A percentile compares a stretch with the other conserved stretches of the same genome.
These are phyloP conservation scores for Okapia johnstoni DNA, from an alignment of 2,113 vertebrate species.

Conservation along the genomic window DNA sequence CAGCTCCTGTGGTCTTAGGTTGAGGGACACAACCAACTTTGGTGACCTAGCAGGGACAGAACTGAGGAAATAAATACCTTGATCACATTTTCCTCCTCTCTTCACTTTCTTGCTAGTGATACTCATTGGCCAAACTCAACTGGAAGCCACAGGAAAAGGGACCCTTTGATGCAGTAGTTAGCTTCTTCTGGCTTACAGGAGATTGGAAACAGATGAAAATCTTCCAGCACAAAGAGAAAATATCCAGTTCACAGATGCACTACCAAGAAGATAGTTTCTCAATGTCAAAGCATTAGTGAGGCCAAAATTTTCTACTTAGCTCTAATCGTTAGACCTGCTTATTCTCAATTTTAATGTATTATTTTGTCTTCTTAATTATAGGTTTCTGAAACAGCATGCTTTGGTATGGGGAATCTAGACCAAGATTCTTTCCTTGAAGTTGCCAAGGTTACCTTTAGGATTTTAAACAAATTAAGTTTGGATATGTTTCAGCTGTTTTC, in stretches of 20 bases:
- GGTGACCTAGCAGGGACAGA: not conserved
- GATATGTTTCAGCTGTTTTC: not conserved
- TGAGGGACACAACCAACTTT: not conserved
- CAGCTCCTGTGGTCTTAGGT: not conserved
- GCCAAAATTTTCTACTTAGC: slow-evolving; percentile 11
- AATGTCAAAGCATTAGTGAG: not conserved
- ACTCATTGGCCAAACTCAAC: not conserved
- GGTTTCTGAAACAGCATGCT: not conserved
- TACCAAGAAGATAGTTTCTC: slow-evolving; percentile 36
- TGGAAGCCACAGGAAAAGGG: not conserved
- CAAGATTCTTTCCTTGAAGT: not conserved
- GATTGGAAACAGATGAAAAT: slow-evolving; percentile 48
- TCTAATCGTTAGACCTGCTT: not conserved
- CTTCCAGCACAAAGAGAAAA: slow-evolving; percentile 39
- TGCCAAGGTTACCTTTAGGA: not conserved
- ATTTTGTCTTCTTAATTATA: slow-evolving; percentile 34
- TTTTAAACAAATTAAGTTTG: not conserved
- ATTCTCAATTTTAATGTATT: slow-evolving; percentile 29
- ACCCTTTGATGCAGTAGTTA: slow-evolving; percentile 27
- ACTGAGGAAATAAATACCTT: not conserved
- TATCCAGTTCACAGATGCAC: slow-evolving; percentile 29
- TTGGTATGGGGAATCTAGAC: not conserved
- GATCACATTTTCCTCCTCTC: not conserved
- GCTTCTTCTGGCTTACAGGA: slow-evolving; percentile 29
- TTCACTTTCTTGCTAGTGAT: slow-evolving; percentile 9